Evolutionary conservation across 2,797 vertebrate species (phyloP).

Genomic region (Phoxinus dragarum): DNA sequence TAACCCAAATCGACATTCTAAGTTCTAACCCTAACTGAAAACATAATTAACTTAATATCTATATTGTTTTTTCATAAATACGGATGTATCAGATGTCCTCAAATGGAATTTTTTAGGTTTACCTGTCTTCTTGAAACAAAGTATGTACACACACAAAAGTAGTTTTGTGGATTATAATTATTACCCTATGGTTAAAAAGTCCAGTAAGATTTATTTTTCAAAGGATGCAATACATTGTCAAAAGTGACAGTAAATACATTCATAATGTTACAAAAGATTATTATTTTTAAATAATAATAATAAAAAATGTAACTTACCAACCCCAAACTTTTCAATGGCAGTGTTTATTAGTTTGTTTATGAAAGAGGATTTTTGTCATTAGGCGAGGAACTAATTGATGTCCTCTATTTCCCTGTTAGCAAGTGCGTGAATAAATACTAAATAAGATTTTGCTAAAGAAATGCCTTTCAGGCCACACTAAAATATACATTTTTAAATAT

Average conservation of each 20-base stretch:
- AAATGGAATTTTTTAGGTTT: background rate
- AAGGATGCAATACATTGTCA: background rate
- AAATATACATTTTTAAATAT: background rate
- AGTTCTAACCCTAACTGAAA: background rate
- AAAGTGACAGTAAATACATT: background rate
- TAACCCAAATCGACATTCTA: background rate
- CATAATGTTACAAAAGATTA: background rate
- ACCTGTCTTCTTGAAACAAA: background rate
- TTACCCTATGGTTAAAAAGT: background rate
- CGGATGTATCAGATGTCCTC: background rate
- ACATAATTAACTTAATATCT: background rate
- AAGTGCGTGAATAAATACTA: background rate
- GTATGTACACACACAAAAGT: background rate
- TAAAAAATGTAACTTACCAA: no score
- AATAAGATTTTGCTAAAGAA: slow-evolving; percentile 13
- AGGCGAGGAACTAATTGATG: background rate
- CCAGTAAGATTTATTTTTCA: background rate
- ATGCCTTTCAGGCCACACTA: background rate
- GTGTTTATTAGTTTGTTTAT: background rate
- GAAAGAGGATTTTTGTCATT: background rate
- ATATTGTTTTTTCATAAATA: background rate
- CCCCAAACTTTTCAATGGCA: background rate
- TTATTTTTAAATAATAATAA: no score
- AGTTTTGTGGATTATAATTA: background rate
- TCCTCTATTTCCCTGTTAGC: background rate